Base-by-base conservation (phyloP, 2,113 vertebrate species). In the Empidonax traillii region DNA sequence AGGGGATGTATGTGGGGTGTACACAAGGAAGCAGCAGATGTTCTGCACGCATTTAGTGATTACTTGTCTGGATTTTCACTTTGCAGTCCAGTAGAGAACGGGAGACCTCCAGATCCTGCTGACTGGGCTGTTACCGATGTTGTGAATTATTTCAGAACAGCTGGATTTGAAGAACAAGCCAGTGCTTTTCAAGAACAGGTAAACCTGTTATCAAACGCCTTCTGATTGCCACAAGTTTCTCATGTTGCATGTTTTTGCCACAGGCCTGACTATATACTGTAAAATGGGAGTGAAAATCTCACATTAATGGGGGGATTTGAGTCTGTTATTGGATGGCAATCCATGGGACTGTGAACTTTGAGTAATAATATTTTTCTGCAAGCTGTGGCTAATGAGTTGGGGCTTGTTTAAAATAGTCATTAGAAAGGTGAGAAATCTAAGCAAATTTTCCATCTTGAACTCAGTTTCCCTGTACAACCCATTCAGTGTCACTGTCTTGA, bases 161-260 rank as follows among this genome's bases (percentile, higher is more conserved):
- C 98, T 63, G 99, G 99, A 96, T 99, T 99, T 93, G 99, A 99
- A 94, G 99, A 99, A 94, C 99, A 99, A 98, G 99, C 99, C 74
- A 98, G 27, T 22, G 99, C 98, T 95, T 99, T 99, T 94, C 99
- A 99, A 96, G 99, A 99, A 97, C 99, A 99, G 99, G 99, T 99
- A 98, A 97, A 91, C 93, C 39, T 23, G 12, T 72, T 87, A 85
- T 85, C 37, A 96, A 92, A 86, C 27, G 49, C 74, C 12, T 91
- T 94, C 67, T 87, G 30, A 73, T 51, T 82, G n/a, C 37, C 12
- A 22, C 46, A 41, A 76, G 35, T 75, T 82, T 91, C 17, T 94
- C 78, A 69, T 16, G 12, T 59, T 43, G 61, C 68, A 68, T 2
- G 0, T 86, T 90, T 94, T 93, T 90, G 35, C 52, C 21, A 3